Conservation (phyloP, 2,797 vertebrate genomes). For the Macropodus opercularis region DNA sequence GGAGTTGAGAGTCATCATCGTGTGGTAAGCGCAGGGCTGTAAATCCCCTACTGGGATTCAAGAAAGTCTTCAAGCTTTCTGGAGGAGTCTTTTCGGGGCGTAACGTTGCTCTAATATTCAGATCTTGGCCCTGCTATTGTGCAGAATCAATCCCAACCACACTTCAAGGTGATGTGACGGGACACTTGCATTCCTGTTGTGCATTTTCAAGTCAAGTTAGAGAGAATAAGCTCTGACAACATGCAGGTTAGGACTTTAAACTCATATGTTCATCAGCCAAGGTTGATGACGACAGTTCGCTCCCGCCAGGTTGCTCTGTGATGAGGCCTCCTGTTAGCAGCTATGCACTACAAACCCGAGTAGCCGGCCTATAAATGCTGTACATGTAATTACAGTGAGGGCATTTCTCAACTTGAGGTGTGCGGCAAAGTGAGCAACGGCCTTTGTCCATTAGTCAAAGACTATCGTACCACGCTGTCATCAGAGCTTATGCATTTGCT, state of each 20-base stretch:
- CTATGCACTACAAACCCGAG: slow-evolving; percentile 19
- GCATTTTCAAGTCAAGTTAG: no score
- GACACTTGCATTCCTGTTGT: no score
- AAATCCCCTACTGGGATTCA: no score
- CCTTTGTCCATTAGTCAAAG: slow-evolving; percentile 55
- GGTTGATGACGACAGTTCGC: no score
- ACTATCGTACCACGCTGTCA: slow-evolving; percentile 35
- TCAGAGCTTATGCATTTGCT: slow-evolving; percentile 68
- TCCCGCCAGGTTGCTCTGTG: not conserved
- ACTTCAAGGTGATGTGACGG: no score
- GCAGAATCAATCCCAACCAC: no score
- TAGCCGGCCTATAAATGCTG: slow-evolving; percentile 27
- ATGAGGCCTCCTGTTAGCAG: not conserved
- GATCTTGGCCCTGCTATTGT: no score
- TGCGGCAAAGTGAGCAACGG: slow-evolving; percentile 32
- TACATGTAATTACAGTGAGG: slow-evolving; percentile 18
- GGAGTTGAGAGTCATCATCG: not conserved
- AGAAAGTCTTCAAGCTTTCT: no score
- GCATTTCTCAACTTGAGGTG: slow-evolving; percentile 28
- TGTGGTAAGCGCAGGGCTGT: not conserved
- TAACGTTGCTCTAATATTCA: no score
- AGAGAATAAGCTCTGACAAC: no score
- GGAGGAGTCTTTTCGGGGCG: no score
- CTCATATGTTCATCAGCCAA: not conserved
- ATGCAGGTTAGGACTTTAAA: no score